A percentile compares a stretch with the other conserved stretches of the same genome.
These are phyloP conservation scores for Trogon melanurus DNA, from an alignment of 2,113 vertebrate species.

Conservation along the genomic window DNA sequence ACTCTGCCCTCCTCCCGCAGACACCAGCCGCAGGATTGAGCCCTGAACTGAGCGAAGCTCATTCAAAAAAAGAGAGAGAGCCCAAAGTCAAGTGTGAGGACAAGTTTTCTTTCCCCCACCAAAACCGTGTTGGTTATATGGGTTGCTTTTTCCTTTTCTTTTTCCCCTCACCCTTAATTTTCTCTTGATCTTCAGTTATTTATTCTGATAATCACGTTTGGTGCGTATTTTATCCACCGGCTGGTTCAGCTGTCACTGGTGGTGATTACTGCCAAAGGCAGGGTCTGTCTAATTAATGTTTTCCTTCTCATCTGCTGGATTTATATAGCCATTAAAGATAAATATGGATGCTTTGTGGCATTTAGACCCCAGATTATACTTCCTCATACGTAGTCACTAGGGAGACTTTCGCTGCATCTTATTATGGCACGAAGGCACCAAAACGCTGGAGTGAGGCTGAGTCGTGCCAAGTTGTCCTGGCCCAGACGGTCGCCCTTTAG, in stretches of 20 bases:
- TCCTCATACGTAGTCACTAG: background rate
- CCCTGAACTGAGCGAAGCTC: background rate
- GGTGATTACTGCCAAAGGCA: slow-evolving; percentile 21
- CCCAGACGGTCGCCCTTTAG: background rate
- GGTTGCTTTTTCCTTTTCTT: background rate
- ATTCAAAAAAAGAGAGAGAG: background rate
- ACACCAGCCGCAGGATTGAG: background rate
- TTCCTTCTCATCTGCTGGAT: slow-evolving; percentile 22
- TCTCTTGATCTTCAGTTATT: background rate
- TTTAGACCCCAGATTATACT: background rate
- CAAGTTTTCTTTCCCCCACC: background rate
- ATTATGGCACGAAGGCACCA: background rate
- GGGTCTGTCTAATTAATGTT: slow-evolving; percentile 14
- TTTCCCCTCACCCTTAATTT: background rate
- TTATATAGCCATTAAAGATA: slow-evolving; percentile 19
- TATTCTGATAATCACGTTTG: background rate
- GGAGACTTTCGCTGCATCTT: background rate
- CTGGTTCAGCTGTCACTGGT: background rate
- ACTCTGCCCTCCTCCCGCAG: background rate
- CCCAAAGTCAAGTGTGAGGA: background rate
- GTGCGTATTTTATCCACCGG: background rate
- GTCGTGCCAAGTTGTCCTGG: background rate
- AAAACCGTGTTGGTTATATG: background rate
- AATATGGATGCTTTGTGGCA: background rate
- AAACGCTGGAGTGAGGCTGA: background rate